A percentile compares a stretch with the other conserved stretches of the same genome.
Conservation (phyloP, 2,888 invertebrate species). For the Cylloceria caligata region DNA sequence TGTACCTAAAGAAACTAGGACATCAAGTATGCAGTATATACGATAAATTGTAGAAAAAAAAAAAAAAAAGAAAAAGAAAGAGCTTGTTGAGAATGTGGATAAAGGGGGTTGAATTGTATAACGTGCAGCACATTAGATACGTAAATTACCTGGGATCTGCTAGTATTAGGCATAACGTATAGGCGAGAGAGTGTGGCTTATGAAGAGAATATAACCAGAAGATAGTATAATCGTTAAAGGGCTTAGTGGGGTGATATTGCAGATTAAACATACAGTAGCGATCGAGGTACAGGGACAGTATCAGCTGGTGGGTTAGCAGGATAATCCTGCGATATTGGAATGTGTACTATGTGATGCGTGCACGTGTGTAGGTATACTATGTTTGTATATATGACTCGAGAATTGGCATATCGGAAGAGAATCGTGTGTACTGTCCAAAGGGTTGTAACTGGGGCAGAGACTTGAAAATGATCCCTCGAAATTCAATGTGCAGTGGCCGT, state of each 20-base stretch:
- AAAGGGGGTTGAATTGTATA: constrained; percentile 23
- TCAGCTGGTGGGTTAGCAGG: constrained; percentile 62
- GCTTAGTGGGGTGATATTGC: constrained; percentile 62
- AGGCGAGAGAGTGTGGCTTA: constrained; percentile 49
- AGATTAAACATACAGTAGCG: constrained; percentile 63
- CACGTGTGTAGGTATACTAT: constrained; percentile 26
- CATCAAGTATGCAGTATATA: not conserved
- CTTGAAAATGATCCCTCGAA: constrained; percentile 20
- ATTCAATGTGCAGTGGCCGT: constrained; percentile 14
- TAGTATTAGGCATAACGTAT: constrained; percentile 52
- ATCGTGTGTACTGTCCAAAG: constrained; percentile 5
- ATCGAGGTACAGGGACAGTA: constrained; percentile 45
- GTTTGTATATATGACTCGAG: constrained; percentile 32
- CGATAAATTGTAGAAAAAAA: not conserved
- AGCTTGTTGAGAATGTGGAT: not conserved
- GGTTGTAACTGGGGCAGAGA: constrained; percentile 3
- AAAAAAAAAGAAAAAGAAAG: constrained; percentile 3
- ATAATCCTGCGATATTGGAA: constrained; percentile 65
- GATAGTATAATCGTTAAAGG: constrained; percentile 64
- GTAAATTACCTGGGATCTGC: constrained; percentile 56
- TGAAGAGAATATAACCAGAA: constrained; percentile 57
- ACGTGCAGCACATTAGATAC: constrained; percentile 43
- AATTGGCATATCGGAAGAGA: constrained; percentile 37
- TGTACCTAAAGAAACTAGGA: not conserved
- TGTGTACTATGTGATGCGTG: constrained; percentile 47